Conservation (phyloP, 2,113 vertebrate species). For the Sminthopsis crassicaudata region DNA sequence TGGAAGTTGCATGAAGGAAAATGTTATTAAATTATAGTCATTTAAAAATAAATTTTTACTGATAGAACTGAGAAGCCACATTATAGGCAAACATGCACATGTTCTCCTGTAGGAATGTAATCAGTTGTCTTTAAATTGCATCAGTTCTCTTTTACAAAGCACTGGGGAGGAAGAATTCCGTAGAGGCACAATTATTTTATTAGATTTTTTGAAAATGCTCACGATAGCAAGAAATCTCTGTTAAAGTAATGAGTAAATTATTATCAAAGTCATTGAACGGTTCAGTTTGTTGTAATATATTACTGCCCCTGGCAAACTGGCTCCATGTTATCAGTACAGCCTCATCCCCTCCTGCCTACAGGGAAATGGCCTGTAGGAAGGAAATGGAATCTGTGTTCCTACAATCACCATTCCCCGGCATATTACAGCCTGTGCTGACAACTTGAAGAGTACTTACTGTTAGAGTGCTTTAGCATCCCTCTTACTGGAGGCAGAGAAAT, state of each 20-base stretch:
- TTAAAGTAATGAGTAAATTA: background rate
- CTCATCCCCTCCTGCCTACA: background rate
- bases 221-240: background rate
- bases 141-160: constrained; percentile 15
- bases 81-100: background rate
- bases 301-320: background rate
- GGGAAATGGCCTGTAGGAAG: background rate
- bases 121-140: background rate
- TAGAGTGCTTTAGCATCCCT: background rate
- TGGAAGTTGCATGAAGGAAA: constrained; percentile 45
- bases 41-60: constrained; percentile 47
- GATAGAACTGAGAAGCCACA: constrained; percentile 45
- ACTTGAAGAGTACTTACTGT: background rate
- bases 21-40: constrained; percentile 44
- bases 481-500: background rate
- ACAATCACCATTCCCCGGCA: background rate
- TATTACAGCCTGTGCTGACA: background rate
- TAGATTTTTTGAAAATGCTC: background rate
- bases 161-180: background rate
- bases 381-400: background rate
- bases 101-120: background rate
- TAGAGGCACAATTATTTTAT: background rate
- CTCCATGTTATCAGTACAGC: background rate
- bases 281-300: constrained; percentile 21
- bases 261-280: constrained; percentile 17